These are phyloP conservation scores for Nymphalis c-album DNA, from an alignment of 2,888 invertebrate genomes.

Conservation along the genomic window DNA sequence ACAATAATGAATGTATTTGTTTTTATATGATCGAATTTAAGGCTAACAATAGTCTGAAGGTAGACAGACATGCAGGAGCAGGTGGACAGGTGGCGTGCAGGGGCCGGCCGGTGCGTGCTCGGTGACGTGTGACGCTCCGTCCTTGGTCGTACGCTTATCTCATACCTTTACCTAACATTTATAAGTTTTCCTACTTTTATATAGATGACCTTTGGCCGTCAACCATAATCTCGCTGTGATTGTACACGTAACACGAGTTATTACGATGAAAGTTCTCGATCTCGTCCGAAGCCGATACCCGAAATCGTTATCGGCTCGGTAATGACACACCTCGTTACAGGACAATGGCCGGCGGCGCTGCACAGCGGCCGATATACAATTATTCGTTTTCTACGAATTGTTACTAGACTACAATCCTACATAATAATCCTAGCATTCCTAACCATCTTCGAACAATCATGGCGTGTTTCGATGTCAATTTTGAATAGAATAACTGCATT, in stretches of 20 bases:
- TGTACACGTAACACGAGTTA: not conserved
- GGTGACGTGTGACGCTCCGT: constrained; percentile 39
- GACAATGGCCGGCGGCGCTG: constrained; percentile 15
- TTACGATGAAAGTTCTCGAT: constrained; percentile 13
- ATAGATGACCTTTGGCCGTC: constrained; percentile 25
- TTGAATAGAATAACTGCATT: too few species aligned
- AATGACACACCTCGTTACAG: constrained; percentile 28
- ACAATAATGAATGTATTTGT: not conserved
- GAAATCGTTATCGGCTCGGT: constrained; percentile 17
- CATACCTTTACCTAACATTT: constrained; percentile 20
- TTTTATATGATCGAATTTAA: not conserved
- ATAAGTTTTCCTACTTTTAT: constrained; percentile 27
- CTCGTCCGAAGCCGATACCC: not conserved
- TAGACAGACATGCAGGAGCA: constrained; percentile 27
- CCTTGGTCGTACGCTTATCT: constrained; percentile 24
- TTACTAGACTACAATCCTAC: constrained; percentile 15
- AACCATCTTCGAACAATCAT: not conserved
- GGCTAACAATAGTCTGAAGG: constrained; percentile 5
- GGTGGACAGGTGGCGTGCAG: constrained; percentile 18
- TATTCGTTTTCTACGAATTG: constrained; percentile 2
- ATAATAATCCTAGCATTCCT: constrained; percentile 17
- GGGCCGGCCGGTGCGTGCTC: constrained; percentile 19
- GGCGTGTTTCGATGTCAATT: not conserved
- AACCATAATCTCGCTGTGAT: constrained; percentile 20
- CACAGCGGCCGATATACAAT: constrained; percentile 15